Conservation (phyloP, 2,113 vertebrate species). For the Trogon surrucura region DNA sequence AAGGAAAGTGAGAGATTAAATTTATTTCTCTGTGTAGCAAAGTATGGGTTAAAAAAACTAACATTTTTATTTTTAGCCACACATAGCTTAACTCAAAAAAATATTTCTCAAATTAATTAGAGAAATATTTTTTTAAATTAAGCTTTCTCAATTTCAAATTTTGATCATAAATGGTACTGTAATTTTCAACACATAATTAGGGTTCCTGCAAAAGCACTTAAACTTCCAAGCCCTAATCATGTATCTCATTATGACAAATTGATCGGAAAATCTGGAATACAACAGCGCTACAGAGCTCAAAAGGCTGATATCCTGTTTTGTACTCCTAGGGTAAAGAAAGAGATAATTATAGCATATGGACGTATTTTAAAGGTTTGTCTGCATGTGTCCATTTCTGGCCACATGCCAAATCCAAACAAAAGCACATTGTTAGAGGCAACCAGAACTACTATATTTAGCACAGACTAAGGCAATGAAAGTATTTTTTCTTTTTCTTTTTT, state of each 20-base stretch:
- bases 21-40: constrained; percentile 11
- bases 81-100: neutral
- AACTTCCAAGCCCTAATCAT: constrained; percentile 40
- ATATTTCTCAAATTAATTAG: neutral
- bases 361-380: constrained; percentile 18
- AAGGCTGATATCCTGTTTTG: constrained; percentile 29
- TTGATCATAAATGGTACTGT: constrained; percentile 1
- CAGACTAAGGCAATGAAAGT: neutral
- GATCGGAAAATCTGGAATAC: constrained; percentile 45
- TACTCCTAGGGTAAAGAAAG: neutral
- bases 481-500: neutral
- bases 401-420: constrained; percentile 17
- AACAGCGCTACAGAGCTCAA: neutral
- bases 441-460: neutral
- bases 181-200: constrained; percentile 41
- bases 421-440: neutral
- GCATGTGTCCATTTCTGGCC: neutral
- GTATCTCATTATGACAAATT: constrained; percentile 37
- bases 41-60: neutral
- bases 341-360: constrained; percentile 28
- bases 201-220: constrained; percentile 10
- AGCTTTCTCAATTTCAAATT: neutral
- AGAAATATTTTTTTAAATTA: neutral
- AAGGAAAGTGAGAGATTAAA: neutral
- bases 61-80: neutral